Percentiles rank a stretch among this genome's conserved stretches.
Conservation (phyloP, 23 tunicate species). For the Aplidium turbinatum region DNA sequence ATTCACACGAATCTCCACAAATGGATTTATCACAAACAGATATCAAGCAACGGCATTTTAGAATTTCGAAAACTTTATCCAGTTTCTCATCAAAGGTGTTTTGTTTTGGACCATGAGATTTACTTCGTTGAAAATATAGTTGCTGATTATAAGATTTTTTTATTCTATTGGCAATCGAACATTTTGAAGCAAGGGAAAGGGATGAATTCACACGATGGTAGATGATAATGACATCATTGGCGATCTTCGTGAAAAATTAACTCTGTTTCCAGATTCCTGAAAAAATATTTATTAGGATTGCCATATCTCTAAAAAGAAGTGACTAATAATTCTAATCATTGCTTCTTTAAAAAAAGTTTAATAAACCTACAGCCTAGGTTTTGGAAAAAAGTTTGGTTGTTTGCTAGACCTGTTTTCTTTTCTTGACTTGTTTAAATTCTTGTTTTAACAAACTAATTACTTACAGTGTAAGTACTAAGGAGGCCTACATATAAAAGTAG, state of each 20-base stretch:
- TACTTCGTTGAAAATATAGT: conserved; percentile 22
- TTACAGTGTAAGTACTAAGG: too few species aligned
- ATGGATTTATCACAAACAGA: conserved; percentile 2
- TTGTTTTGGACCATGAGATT: conserved; percentile 14
- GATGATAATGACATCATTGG: conserved; percentile 8
- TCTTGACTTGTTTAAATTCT: too few species aligned
- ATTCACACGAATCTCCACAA: conserved; percentile 19
- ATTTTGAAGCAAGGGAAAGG: conserved; percentile 5
- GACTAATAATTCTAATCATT: too few species aligned
- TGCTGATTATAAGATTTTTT: conserved; percentile 9
- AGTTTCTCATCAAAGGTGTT: conserved; percentile 13
- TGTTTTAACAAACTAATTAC: too few species aligned
- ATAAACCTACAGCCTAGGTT: too few species aligned
- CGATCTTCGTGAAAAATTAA: background rate
- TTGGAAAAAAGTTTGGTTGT: too few species aligned
- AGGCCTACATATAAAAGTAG: too few species aligned
- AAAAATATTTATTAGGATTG: too few species aligned
- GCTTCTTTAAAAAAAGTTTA: too few species aligned
- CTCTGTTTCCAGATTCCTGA: background rate
- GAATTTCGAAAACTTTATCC: conserved; percentile 22
- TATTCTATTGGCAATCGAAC: conserved; percentile 15
- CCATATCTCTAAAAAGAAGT: too few species aligned
- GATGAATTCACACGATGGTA: conserved; percentile 17
- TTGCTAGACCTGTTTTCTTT: too few species aligned
- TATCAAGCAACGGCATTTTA: conserved; percentile 24